phyloP scores from a whole-genome alignment of 2,888 invertebrate genomes.

The Leucophenga maculata region DNA sequence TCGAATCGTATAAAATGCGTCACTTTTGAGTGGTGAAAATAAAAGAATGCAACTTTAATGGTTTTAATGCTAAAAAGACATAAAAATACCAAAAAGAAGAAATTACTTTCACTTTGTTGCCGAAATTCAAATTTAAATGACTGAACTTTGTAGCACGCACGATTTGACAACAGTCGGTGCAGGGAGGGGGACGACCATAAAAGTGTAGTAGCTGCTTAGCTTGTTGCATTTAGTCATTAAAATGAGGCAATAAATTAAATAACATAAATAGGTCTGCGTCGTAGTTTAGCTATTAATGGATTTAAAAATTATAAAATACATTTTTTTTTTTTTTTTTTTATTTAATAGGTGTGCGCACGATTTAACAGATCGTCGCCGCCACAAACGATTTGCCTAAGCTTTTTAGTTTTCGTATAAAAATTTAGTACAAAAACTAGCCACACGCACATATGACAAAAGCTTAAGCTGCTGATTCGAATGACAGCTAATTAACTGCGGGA shows the following conservation, averaged over 20 bases:
- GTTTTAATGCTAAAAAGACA: constrained; percentile 32
- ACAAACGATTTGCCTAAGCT: constrained; percentile 2
- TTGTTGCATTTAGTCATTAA: constrained; percentile 25
- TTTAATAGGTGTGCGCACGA: constrained; percentile 7
- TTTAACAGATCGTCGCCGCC: not conserved
- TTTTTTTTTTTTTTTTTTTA: not conserved
- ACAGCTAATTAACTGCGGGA: constrained; percentile 6
- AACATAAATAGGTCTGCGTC: constrained; percentile 7
- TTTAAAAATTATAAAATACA: constrained; percentile 20
- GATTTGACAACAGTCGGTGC: not conserved
- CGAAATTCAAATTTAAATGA: constrained; percentile 5
- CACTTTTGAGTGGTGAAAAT: not conserved
- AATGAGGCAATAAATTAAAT: constrained; percentile 17
- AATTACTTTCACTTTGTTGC: constrained; percentile 55
- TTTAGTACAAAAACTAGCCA: not conserved
- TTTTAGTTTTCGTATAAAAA: not conserved
- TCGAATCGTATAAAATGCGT: constrained; percentile 9
- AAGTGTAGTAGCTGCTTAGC: constrained; percentile 22
- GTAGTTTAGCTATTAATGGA: not conserved
- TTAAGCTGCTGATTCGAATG: constrained; percentile 9
- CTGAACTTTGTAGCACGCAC: not conserved
- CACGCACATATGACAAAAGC: not conserved
- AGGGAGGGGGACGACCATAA: not conserved
- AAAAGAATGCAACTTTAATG: constrained; percentile 25
- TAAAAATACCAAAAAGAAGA: constrained; percentile 57